A percentile compares a stretch with the other conserved stretches of the same genome.
Conservation (phyloP, 2,113 vertebrate genomes). For the Rhizomys pruinosus region DNA sequence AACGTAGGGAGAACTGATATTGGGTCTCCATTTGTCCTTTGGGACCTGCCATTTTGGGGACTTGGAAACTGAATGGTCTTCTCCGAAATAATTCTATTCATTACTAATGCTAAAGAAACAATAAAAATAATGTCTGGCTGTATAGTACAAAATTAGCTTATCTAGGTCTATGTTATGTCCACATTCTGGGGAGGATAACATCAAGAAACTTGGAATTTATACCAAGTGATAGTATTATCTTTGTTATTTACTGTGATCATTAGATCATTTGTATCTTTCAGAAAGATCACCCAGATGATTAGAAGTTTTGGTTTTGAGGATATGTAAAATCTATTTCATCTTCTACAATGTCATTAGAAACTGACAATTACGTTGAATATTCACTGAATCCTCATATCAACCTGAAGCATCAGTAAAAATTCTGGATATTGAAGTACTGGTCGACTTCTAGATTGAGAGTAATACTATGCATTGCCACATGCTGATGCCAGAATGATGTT, state of each 20-base stretch:
- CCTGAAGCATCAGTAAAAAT: not conserved
- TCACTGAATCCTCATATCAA: not conserved
- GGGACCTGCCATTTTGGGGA: not conserved
- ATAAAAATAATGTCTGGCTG: not conserved
- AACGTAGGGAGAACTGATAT: not conserved
- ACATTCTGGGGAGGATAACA: not conserved
- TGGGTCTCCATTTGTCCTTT: not conserved
- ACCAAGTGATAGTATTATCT: not conserved
- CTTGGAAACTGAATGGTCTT: not conserved
- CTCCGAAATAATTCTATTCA: not conserved
- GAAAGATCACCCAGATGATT: not conserved
- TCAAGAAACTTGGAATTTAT: not conserved
- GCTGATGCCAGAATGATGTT: not conserved
- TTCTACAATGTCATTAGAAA: accelerated
- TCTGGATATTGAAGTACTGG: not conserved
- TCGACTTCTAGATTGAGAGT: not conserved
- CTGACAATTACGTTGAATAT: not conserved
- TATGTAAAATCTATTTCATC: not conserved
- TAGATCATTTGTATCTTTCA: not conserved
- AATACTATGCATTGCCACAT: not conserved
- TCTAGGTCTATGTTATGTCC: not conserved
- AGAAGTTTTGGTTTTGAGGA: not conserved
- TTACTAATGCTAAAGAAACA: not conserved
- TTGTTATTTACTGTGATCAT: not conserved
- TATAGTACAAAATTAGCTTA: not conserved